These are phyloP conservation scores for Caenorhabditis doughertyi DNA, from an alignment of 2,888 invertebrate species.

Conservation along the genomic window DNA sequence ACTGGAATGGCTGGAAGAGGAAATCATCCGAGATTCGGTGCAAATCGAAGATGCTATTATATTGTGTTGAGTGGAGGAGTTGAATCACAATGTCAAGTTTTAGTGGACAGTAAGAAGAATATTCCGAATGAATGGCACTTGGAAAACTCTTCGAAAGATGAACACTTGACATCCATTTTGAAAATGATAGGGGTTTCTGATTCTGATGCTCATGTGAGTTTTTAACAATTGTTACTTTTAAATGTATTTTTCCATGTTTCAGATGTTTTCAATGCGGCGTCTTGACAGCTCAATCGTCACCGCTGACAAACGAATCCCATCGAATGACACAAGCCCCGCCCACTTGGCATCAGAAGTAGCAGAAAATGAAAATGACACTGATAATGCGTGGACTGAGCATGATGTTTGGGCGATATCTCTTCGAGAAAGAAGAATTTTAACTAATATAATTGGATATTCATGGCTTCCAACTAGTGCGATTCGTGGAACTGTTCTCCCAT, in stretches of 20 bases:
- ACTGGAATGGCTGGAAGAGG: slow-evolving; percentile 81
- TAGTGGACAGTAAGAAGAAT: slow-evolving; percentile 60
- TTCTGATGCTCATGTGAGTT: slow-evolving; percentile 66
- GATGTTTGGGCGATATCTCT: slow-evolving; percentile 76
- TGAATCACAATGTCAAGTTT: slow-evolving; percentile 45
- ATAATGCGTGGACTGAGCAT: slow-evolving; percentile 81
- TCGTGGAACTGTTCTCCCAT: slow-evolving; percentile 36
- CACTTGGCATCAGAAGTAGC: slow-evolving; percentile 63
- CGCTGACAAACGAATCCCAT: slow-evolving; percentile 51
- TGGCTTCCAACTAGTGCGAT: slow-evolving; percentile 49
- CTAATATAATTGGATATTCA: slow-evolving; percentile 46
- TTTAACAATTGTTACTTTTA: no score
- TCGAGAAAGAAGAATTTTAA: slow-evolving; percentile 55
- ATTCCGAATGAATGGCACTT: slow-evolving; percentile 76
- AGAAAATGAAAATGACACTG: slow-evolving; percentile 76
- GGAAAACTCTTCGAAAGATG: slow-evolving; percentile 69
- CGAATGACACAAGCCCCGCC: slow-evolving; percentile 66
- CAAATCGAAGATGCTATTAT: slow-evolving; percentile 77
- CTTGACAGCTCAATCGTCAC: slow-evolving; percentile 66
- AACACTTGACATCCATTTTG: slow-evolving; percentile 67
- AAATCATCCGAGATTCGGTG: slow-evolving; percentile 78
- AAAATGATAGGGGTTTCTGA: slow-evolving; percentile 69
- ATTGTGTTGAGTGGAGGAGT: slow-evolving; percentile 69
- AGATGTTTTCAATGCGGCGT: slow-evolving; percentile 71
- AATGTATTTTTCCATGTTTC: slow-evolving; percentile 1